phyloP scores from a whole-genome alignment of 2,797 vertebrate genomes.

The Linurgus olivaceus region DNA sequence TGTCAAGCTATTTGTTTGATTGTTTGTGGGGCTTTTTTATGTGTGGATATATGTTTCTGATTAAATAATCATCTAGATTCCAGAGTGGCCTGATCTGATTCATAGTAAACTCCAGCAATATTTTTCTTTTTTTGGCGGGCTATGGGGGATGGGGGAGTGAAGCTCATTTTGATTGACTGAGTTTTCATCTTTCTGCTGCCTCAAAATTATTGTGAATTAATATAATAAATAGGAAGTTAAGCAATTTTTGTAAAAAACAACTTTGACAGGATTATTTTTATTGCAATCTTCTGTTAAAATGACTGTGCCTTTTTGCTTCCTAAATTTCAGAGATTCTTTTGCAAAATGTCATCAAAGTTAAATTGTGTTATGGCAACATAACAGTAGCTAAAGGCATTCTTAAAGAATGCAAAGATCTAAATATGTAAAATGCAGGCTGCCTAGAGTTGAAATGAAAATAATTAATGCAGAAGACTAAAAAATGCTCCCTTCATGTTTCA shows the following conservation, averaged over 20 bases:
- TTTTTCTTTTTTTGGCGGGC: rapidly evolving
- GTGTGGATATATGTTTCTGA: background rate
- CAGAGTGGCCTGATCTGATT: background rate
- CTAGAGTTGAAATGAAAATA: background rate
- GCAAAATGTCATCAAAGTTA: background rate
- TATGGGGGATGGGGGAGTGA: rapidly evolving
- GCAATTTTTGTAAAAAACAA: background rate
- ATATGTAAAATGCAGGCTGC: background rate
- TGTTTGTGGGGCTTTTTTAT: background rate
- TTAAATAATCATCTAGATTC: background rate
- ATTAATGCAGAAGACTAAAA: background rate
- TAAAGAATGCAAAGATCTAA: background rate
- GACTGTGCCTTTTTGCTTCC: background rate
- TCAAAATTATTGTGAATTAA: background rate
- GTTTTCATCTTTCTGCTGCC: background rate
- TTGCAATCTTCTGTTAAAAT: background rate
- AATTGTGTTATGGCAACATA: background rate
- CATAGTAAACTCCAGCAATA: background rate
- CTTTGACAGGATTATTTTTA: background rate
- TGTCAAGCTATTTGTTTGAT: background rate
- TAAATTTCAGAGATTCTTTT: background rate
- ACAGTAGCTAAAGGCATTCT: background rate
- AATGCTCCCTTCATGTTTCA: background rate
- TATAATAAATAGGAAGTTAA: background rate
- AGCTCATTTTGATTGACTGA: background rate